Percentiles rank a stretch among this genome's conserved stretches.
Conservation (phyloP, 2,888 invertebrate genomes). For the Dusona sp. region DNA sequence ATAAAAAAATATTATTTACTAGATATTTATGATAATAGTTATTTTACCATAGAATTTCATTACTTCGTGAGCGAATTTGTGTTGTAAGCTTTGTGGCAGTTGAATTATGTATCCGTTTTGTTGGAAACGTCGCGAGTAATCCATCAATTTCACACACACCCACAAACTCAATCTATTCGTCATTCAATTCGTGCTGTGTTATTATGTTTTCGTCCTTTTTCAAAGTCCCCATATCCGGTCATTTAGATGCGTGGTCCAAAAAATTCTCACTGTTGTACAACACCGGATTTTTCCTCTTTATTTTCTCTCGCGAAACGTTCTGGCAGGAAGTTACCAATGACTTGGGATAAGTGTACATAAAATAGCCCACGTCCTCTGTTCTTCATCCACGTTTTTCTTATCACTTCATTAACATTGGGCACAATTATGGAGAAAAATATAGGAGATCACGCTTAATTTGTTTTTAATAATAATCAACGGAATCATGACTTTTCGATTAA, state of each 20-base stretch:
- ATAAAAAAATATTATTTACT: not conserved
- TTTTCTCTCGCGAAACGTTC: conserved; percentile 30
- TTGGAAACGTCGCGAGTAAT: conserved; percentile 28
- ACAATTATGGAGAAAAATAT: not conserved
- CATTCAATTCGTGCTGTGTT: not conserved
- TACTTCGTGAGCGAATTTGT: not conserved
- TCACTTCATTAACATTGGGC: not conserved
- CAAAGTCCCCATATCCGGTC: not conserved
- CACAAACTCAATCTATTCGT: not conserved
- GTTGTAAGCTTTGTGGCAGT: not conserved
- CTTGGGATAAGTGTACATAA: not conserved
- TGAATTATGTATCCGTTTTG: conserved; percentile 16
- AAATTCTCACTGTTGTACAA: conserved; percentile 73
- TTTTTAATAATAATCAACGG: not conserved
- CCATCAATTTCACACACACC: conserved; percentile 26
- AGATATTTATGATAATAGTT: not conserved
- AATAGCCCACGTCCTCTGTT: conserved; percentile 5
- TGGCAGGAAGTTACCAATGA: conserved; percentile 33
- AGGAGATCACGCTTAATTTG: not conserved
- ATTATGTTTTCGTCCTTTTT: conserved; percentile 17
- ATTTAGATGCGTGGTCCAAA: conserved; percentile 68
- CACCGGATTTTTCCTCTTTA: conserved; percentile 43
- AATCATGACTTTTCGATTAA: not conserved
- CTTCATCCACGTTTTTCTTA: not conserved
- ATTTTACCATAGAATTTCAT: not conserved